phyloP scores from a whole-genome alignment of 1,140 invertebrate species.

The Hyles vespertilio region DNA sequence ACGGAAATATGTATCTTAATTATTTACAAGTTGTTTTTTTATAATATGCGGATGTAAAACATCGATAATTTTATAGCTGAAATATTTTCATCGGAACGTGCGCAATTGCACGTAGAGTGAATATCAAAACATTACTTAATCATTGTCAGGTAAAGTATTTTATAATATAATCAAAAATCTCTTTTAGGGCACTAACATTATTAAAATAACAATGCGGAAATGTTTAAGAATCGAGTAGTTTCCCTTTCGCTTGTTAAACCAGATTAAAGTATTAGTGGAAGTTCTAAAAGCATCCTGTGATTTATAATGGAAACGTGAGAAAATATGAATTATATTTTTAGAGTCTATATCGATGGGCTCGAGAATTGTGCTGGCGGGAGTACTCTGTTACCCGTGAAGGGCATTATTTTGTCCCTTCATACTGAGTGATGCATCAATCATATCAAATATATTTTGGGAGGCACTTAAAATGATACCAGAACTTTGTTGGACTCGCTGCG shows the following conservation, averaged over 20 bases:
- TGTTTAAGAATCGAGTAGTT: constrained; percentile 45
- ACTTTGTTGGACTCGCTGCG: no score
- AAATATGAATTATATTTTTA: constrained; percentile 42
- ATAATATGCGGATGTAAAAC: no score
- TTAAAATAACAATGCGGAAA: constrained; percentile 40
- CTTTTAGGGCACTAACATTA: no score
- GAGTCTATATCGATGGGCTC: constrained; percentile 12
- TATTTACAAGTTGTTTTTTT: no score
- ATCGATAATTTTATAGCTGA: no score
- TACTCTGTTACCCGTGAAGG: background rate
- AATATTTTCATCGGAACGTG: no score
- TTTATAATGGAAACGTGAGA: constrained; percentile 51
- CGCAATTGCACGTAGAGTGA: no score
- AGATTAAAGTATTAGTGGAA: constrained; percentile 60
- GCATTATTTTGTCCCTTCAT: constrained; percentile 6
- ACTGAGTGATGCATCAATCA: constrained; percentile 12
- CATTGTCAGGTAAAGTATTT: no score
- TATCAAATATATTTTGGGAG: background rate
- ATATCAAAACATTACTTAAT: no score
- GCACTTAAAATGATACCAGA: no score
- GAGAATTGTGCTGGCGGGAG: constrained; percentile 1
- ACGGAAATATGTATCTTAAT: no score
- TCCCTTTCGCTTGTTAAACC: constrained; percentile 47
- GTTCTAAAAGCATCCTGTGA: constrained; percentile 51
- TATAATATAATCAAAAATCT: no score